phyloP scores from a whole-genome alignment of 1,140 invertebrate species.

The Neotoxoptera formosana region DNA sequence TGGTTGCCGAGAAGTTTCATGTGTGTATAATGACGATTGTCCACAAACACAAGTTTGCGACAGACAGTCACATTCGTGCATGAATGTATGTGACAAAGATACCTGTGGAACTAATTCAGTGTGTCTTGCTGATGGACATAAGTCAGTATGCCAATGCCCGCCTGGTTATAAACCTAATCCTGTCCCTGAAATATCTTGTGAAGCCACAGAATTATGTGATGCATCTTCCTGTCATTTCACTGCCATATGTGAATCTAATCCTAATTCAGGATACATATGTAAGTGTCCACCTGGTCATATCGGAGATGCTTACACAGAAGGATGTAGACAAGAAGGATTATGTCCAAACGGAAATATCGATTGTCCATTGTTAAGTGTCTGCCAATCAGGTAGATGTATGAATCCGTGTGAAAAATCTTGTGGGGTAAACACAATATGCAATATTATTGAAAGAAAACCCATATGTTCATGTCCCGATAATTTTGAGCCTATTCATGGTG shows the following conservation, averaged over 20 bases:
- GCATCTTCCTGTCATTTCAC: slow-evolving; percentile 82
- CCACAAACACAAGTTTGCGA: slow-evolving; percentile 73
- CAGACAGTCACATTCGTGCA: slow-evolving; percentile 76
- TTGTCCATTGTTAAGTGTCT: slow-evolving; percentile 73
- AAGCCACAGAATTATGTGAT: slow-evolving; percentile 64
- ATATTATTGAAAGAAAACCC: slow-evolving; percentile 81
- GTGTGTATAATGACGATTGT: slow-evolving; percentile 81
- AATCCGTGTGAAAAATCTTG: slow-evolving; percentile 81
- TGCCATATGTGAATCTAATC: slow-evolving; percentile 78
- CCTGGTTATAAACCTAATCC: slow-evolving; percentile 84
- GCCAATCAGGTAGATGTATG: slow-evolving; percentile 78
- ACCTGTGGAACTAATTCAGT: slow-evolving; percentile 82
- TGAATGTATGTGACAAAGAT: slow-evolving; percentile 85
- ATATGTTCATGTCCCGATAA: slow-evolving; percentile 76
- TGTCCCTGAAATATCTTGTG: slow-evolving; percentile 62
- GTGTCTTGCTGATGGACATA: slow-evolving; percentile 82
- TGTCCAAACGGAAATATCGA: slow-evolving; percentile 64
- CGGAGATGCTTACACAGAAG: slow-evolving; percentile 75
- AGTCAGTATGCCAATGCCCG: slow-evolving; percentile 78
- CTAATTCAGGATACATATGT: slow-evolving; percentile 76
- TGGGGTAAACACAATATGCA: slow-evolving; percentile 82
- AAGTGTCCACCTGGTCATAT: slow-evolving; percentile 82
- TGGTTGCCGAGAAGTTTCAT: slow-evolving; percentile 62
- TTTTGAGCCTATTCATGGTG: slow-evolving; percentile 68
- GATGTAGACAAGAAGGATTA: slow-evolving; percentile 66